Conservation (phyloP, 2,797 vertebrate genomes). For the Eulemur coronatus region DNA sequence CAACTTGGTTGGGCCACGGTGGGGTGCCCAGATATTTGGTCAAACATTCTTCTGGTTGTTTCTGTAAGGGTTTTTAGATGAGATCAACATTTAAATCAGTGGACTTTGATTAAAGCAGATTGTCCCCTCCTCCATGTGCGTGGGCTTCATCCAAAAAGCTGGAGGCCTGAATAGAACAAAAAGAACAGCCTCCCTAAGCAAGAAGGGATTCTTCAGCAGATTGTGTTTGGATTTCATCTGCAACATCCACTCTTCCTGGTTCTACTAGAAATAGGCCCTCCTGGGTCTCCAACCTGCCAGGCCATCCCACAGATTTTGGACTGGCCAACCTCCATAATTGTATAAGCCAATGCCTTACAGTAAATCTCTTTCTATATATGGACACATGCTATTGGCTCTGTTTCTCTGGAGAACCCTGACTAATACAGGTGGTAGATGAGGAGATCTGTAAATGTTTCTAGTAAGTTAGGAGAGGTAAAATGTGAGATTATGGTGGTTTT, state of each 20-base stretch:
- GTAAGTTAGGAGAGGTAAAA: background rate
- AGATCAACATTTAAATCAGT: background rate
- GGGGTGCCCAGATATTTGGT: background rate
- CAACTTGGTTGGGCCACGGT: background rate
- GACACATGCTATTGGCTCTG: background rate
- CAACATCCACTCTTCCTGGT: background rate
- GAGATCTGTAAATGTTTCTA: background rate
- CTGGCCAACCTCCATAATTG: background rate
- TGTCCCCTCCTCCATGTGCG: background rate
- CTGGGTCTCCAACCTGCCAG: background rate
- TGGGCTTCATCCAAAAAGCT: background rate
- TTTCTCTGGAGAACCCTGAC: background rate
- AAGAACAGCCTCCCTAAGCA: background rate
- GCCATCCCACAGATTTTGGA: background rate
- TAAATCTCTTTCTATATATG: background rate
- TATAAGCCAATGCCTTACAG: background rate
- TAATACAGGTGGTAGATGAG: background rate
- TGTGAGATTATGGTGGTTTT: background rate
- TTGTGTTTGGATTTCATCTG: background rate
- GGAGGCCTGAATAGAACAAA: background rate
- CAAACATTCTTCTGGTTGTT: background rate
- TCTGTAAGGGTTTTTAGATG: background rate
- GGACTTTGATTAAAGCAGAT: background rate
- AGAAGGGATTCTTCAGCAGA: background rate
- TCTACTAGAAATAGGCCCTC: background rate